A percentile compares a stretch with the other conserved stretches of the same genome.
Evolutionary conservation across 2,797 vertebrate species (phyloP).

Genomic region (Alfaro cultratus): DNA sequence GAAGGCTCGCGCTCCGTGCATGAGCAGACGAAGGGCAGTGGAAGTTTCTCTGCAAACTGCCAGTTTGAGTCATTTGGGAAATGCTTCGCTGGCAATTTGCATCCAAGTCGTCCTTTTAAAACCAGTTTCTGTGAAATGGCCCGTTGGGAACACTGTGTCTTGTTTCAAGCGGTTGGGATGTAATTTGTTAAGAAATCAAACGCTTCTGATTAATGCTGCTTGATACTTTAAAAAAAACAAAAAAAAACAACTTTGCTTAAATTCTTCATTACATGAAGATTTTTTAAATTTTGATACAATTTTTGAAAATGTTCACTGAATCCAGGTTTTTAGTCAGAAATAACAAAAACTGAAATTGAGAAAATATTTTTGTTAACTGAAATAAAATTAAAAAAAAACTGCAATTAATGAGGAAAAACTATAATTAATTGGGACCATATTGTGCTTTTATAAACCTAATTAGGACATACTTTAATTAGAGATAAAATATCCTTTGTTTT

Average conservation of each 20-base stretch:
- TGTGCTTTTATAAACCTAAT: no score
- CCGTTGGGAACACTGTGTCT: neutral
- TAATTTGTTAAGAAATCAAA: slow-evolving; percentile 6
- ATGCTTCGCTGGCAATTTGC: slow-evolving; percentile 7
- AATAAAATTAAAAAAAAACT: no score
- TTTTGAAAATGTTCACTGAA: neutral
- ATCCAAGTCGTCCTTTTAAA: neutral
- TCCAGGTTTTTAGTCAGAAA: no score
- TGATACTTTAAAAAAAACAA: slow-evolving; percentile 8
- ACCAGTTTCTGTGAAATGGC: neutral
- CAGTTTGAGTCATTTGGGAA: slow-evolving; percentile 5
- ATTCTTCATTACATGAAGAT: neutral
- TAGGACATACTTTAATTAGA: no score
- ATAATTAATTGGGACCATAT: no score
- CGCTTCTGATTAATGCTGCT: slow-evolving; percentile 15
- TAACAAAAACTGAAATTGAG: no score
- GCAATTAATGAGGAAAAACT: no score
- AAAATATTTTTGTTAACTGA: no score
- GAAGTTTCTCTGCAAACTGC: neutral
- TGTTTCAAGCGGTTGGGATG: slow-evolving; percentile 22
- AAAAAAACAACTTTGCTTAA: neutral
- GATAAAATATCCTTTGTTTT: no score
- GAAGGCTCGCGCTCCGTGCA: neutral
- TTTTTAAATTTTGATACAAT: neutral
- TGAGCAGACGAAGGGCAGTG: neutral